A percentile compares a stretch with the other conserved stretches of the same genome.
Conservation (phyloP, 2,797 vertebrate species). For the Enteromius treurensis region DNA sequence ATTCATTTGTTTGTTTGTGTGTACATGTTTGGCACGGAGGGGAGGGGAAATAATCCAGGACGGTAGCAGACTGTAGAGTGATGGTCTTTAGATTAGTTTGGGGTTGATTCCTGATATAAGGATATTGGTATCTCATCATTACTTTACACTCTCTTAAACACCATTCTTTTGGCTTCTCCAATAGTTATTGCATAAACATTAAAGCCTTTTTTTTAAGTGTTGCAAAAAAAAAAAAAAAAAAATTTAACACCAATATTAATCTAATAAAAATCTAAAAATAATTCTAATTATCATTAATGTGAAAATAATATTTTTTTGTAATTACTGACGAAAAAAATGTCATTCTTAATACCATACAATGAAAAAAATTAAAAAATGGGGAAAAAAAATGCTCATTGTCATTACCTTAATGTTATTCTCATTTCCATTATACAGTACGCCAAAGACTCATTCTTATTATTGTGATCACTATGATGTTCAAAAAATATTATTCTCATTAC, state of each 20-base stretch:
- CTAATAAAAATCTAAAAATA: neutral
- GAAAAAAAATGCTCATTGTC: neutral
- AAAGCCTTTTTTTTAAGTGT: neutral
- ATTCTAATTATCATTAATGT: neutral
- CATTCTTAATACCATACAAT: neutral
- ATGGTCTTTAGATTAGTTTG: constrained; percentile 66
- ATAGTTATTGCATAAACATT: neutral
- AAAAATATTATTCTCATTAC: neutral
- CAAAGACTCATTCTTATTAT: neutral
- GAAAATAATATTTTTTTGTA: neutral
- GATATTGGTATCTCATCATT: neutral
- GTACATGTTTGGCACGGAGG: constrained; percentile 1
- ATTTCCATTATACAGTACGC: too few species aligned
- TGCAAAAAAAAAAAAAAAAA: neutral
- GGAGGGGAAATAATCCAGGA: constrained; percentile 69
- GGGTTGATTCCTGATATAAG: constrained; percentile 69
- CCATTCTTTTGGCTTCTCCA: neutral
- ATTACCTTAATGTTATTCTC: neutral
- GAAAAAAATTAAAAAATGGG: neutral
- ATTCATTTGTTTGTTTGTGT: neutral
- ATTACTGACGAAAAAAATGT: neutral
- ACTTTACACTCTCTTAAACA: neutral
- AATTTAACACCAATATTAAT: neutral
- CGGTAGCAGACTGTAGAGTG: constrained; percentile 70
- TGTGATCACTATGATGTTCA: neutral